A percentile compares a stretch with the other conserved stretches of the same genome.
Evolutionary conservation across 2,113 vertebrate genomes (phyloP).

Genomic region (Engystomops pustulosus): DNA sequence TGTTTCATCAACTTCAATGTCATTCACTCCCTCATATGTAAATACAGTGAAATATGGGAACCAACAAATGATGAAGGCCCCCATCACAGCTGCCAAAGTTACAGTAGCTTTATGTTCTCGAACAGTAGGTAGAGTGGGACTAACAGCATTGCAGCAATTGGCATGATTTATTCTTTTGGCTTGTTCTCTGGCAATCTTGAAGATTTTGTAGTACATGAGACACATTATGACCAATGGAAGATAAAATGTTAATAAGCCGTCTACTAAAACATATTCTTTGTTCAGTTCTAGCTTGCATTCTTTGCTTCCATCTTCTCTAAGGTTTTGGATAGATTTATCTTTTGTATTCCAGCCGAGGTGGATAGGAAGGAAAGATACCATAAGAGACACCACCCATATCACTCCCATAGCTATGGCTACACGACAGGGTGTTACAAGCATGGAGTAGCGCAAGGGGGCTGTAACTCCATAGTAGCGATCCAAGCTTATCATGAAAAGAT

Average conservation of each 20-base stretch:
- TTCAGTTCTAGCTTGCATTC: constrained; percentile 87
- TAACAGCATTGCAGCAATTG: constrained; percentile 67
- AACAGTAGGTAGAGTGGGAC: constrained; percentile 70
- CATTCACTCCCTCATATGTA: constrained; percentile 78
- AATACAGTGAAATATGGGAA: constrained; percentile 92
- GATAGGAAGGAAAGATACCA: constrained; percentile 92
- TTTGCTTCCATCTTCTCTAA: constrained; percentile 51
- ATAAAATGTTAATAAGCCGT: constrained; percentile 89
- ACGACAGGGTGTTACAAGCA: constrained; percentile 78
- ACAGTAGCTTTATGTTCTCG: constrained; percentile 92
- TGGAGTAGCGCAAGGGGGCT: constrained; percentile 84
- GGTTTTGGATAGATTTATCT: constrained; percentile 78
- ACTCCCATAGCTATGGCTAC: constrained; percentile 78
- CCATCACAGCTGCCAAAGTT: constrained; percentile 87
- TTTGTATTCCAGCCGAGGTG: constrained; percentile 94
- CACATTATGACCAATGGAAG: constrained; percentile 90
- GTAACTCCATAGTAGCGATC: constrained; percentile 93
- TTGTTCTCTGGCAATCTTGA: constrained; percentile 89
- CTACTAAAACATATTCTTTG: constrained; percentile 81
- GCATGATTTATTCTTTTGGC: constrained; percentile 84
- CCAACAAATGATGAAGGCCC: constrained; percentile 92
- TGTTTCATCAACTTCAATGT: constrained; percentile 63
- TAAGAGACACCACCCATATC: constrained; percentile 88
- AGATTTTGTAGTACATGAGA: constrained; percentile 87
- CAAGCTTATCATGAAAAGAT: constrained; percentile 92